Percentiles rank a stretch among this genome's conserved stretches.
Conservation (phyloP, 2,113 vertebrate genomes). For the Rhabdornis inornatus region DNA sequence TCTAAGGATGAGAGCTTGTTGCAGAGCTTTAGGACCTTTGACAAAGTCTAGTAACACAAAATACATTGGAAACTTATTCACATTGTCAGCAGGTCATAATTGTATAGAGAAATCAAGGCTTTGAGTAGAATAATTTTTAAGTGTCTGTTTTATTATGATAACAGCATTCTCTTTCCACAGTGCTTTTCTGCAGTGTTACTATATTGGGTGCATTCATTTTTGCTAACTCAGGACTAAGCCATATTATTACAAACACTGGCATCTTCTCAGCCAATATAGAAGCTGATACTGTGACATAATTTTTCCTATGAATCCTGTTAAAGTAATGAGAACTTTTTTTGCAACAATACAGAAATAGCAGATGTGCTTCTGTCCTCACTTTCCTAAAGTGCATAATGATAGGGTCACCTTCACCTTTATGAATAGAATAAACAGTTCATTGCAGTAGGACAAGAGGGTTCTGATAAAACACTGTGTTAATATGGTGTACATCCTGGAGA, state of each 20-base stretch:
- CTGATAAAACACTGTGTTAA: neutral
- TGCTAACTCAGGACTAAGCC: neutral
- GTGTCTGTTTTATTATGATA: neutral
- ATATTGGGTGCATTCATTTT: neutral
- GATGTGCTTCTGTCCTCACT: neutral
- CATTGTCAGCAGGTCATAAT: neutral
- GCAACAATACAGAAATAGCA: neutral
- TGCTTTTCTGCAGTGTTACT: neutral
- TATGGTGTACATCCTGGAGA: neutral
- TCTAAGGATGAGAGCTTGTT: neutral
- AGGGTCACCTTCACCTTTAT: neutral
- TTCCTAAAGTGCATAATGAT: neutral
- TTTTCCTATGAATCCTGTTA: neutral
- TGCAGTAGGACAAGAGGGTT: neutral
- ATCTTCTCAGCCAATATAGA: neutral
- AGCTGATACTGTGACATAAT: neutral
- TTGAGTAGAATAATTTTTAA: neutral
- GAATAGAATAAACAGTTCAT: neutral
- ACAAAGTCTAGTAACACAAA: neutral
- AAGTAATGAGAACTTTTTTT: neutral
- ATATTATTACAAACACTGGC: neutral
- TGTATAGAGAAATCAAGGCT: neutral
- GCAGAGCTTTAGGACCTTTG: neutral
- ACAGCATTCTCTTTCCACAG: neutral
- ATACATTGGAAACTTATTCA: neutral